A percentile compares a stretch with the other conserved stretches of the same genome.
Conservation (phyloP, 2,888 invertebrate genomes). For the Tethea ocularis region DNA sequence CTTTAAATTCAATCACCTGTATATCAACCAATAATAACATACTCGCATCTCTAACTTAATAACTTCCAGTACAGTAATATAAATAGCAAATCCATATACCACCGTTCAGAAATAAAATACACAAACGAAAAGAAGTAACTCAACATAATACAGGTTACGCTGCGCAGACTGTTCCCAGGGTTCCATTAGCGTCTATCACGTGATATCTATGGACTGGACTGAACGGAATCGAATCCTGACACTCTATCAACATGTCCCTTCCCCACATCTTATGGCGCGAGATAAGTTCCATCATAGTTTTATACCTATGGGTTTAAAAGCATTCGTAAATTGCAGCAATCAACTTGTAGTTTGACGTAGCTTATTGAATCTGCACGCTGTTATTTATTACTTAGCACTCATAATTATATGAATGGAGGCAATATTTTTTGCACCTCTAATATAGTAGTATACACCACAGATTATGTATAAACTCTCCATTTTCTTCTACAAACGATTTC, state of each 20-base stretch:
- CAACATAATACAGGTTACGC: conserved; percentile 31
- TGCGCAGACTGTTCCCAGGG: conserved; percentile 48
- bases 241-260: conserved; percentile 52
- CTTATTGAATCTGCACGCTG: not conserved
- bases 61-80: not conserved
- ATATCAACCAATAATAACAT: not conserved
- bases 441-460: too few species aligned
- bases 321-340: conserved; percentile 31
- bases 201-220: conserved; percentile 50
- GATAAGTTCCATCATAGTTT: conserved; percentile 64
- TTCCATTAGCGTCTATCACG: conserved; percentile 76
- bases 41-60: not conserved
- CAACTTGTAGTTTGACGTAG: conserved; percentile 3
- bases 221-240: conserved; percentile 60
- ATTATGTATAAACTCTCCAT: not conserved
- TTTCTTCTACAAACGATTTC: not conserved
- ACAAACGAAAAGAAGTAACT: conserved; percentile 34
- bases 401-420: not conserved
- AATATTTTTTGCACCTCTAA: not conserved
- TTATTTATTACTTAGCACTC: not conserved
- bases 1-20: too few species aligned
- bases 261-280: conserved; percentile 52
- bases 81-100: not conserved
- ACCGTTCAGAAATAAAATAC: conserved; percentile 31
- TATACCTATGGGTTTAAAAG: conserved; percentile 41